Evolutionary conservation across 2,888 invertebrate genomes (phyloP), one percentile per base, ranked within the genome.

Genomic region (Eristalinus sepulchralis): DNA sequence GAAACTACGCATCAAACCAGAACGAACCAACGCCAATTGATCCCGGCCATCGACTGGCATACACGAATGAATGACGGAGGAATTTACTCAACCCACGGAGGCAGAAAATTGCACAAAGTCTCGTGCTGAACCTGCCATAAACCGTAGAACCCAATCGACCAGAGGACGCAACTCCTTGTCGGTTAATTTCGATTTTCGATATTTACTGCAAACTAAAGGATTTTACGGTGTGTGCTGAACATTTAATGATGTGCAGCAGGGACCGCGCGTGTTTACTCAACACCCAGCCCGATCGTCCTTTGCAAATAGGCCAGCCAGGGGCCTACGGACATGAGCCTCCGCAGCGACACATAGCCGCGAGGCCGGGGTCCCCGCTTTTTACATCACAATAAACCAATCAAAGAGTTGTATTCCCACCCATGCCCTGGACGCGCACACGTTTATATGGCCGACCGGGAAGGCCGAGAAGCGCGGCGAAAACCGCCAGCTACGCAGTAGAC

Each of bases 341-440:
- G 9, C 31, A 36, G 20, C 39, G 57, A 31, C 39, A 59, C 76
- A 17, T 22, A 20, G 76, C 68, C 60, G 68, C 27, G 68, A 62
- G 59, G 72, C 59, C 17, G 9, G 57, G 57, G n/a, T 24, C 57
- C 57, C 31, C 34, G 72, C 85, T 85, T 85, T 85, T 85, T 85
- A 85, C 85, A 85, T 77, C 47, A 85, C 81, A 85, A 85, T 85
- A 85, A 85, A 85, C 85, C 81, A 85, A 85, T 85, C 76, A 81
- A 85, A 85, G 85, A 72, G 80, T 81, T 84, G 60, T 66, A 55
- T 72, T 64, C 59, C 13, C 62, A 57, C 64, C 64, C 76, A 71
- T 70, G 63, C 73, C 55, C 55, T 66, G 60, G 31, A 73, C 36
- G 20, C 11, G 68, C 24, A 64, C 64, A 31, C 33, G 66, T 77